Evolutionary conservation across 1,140 invertebrate species (phyloP).

Genomic region (Drosophila subobscura): DNA sequence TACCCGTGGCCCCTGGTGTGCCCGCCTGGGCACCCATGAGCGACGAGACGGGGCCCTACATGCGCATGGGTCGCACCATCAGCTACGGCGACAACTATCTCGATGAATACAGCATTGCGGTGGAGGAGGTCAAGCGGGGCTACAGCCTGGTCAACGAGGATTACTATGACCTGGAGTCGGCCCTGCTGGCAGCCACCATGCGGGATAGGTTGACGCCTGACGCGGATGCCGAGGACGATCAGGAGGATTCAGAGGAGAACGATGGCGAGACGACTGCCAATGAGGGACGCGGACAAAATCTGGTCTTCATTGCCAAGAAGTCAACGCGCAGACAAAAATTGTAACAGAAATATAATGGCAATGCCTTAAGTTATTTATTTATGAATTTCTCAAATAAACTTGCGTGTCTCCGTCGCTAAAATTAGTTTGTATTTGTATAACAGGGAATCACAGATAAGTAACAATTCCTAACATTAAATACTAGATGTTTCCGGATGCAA

Average conservation of each 20-base stretch:
- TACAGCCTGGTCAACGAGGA: constrained; percentile 76
- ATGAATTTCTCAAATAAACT: too few species aligned
- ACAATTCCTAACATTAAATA: too few species aligned
- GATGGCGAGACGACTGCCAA: constrained; percentile 13
- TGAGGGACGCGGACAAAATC: constrained; percentile 57
- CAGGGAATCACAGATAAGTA: too few species aligned
- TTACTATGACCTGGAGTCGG: constrained; percentile 67
- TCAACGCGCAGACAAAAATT: constrained; percentile 32
- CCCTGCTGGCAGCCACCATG: constrained; percentile 34
- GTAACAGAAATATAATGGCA: too few species aligned
- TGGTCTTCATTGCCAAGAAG: constrained; percentile 69
- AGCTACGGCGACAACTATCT: constrained; percentile 72
- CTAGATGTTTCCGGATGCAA: too few species aligned
- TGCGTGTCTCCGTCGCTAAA: too few species aligned
- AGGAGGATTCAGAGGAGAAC: constrained; percentile 31
- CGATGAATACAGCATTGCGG: constrained; percentile 71
- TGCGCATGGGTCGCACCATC: constrained; percentile 67
- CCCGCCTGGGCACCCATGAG: constrained; percentile 72
- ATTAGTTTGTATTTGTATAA: too few species aligned
- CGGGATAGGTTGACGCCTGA: not conserved
- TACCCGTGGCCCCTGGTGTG: constrained; percentile 54
- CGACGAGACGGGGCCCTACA: constrained; percentile 75
- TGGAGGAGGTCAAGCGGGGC: constrained; percentile 59
- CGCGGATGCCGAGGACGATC: constrained; percentile 28
- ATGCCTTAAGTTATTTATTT: not conserved